A percentile compares a stretch with the other conserved stretches of the same genome.
Conservation (phyloP, 1,140 invertebrate species). For the Drosophila orena region DNA sequence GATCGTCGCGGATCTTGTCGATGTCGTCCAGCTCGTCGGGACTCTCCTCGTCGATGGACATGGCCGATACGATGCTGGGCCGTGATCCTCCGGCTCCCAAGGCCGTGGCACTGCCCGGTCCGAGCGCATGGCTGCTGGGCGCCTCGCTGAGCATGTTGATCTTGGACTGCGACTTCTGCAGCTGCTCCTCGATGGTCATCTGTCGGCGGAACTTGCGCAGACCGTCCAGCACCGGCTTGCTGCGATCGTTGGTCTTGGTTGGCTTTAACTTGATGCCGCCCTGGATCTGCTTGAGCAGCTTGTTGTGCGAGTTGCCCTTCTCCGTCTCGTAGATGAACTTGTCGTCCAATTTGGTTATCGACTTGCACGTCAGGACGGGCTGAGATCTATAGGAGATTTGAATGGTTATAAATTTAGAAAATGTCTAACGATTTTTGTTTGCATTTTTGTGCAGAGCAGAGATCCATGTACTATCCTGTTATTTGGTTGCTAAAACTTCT, state of each 20-base stretch:
- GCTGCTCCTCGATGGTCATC: conserved; percentile 94
- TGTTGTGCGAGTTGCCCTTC: conserved; percentile 92
- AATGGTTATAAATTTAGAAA: neutral
- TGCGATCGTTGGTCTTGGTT: conserved; percentile 93
- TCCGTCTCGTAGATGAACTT: conserved; percentile 96
- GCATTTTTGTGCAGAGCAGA: too few species aligned
- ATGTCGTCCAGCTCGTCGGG: conserved; percentile 95
- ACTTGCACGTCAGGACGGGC: conserved; percentile 87
- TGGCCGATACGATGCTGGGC: conserved; percentile 68
- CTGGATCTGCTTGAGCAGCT: conserved; percentile 93
- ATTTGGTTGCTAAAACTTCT: too few species aligned
- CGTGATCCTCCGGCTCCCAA: conserved; percentile 85
- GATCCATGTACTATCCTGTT: too few species aligned
- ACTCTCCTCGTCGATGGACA: conserved; percentile 86
- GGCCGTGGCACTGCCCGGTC: conserved; percentile 43
- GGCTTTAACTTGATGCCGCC: conserved; percentile 91
- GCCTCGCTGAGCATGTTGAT: conserved; percentile 84
- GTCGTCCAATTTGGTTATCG: conserved; percentile 89
- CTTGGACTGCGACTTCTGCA: conserved; percentile 91
- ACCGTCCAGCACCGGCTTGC: conserved; percentile 92
- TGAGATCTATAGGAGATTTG: conserved; percentile 85
- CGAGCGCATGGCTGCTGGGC: conserved; percentile 85
- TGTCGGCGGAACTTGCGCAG: conserved; percentile 94
- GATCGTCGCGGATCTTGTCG: conserved; percentile 94
- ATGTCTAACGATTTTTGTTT: too few species aligned